phyloP scores from a whole-genome alignment of 2,888 invertebrate species.

The Pantelozetes paolii region DNA sequence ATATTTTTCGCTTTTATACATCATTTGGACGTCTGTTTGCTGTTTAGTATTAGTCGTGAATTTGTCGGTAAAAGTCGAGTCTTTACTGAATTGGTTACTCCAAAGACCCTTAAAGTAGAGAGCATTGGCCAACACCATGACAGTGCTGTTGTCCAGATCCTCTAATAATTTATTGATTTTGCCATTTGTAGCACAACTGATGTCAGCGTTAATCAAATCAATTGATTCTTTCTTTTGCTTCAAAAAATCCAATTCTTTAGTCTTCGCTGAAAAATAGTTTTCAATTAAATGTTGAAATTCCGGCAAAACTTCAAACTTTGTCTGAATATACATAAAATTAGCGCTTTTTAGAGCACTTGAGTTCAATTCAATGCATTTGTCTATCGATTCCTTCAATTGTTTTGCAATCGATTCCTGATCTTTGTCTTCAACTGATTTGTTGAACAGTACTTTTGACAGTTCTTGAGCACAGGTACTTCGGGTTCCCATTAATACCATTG shows the following conservation, averaged over 20 bases:
- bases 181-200: conserved; percentile 45
- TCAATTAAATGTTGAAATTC: not conserved
- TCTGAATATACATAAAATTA: conserved; percentile 20
- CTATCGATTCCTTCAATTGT: not conserved
- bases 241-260: conserved; percentile 33
- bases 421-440: not conserved
- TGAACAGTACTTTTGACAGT: not conserved
- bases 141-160: conserved; percentile 46
- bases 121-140: conserved; percentile 38
- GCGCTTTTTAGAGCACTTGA: not conserved
- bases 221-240: conserved; percentile 1
- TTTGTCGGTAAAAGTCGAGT: conserved; percentile 47
- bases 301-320: not conserved
- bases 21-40: conserved; percentile 7
- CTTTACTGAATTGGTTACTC: not conserved
- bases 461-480: not conserved
- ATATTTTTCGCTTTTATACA: not conserved
- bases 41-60: conserved; percentile 2
- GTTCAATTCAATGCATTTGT: not conserved
- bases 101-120: conserved; percentile 33
- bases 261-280: conserved; percentile 19
- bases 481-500: conserved; percentile 8
- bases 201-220: conserved; percentile 42
- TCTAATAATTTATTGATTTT: conserved; percentile 43
- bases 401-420: not conserved